Percentiles rank a stretch among this genome's conserved stretches.
phyloP scores from a whole-genome alignment of 2,797 vertebrate species.

The Leptatherina wallacei region DNA sequence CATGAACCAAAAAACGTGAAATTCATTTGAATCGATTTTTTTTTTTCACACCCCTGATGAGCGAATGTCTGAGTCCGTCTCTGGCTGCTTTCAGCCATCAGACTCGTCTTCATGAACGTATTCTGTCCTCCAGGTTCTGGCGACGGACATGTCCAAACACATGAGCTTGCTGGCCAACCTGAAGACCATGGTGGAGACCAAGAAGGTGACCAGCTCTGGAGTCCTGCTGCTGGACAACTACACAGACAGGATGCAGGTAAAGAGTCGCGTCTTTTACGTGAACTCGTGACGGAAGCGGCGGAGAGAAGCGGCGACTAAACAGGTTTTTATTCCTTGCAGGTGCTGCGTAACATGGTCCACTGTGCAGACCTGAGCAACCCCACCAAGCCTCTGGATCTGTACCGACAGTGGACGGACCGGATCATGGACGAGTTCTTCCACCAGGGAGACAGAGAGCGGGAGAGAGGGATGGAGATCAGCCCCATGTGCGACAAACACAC shows the following conservation, averaged over 20 bases:
- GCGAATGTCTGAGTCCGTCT: slow-evolving; percentile 8
- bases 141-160: slow-evolving; percentile 99
- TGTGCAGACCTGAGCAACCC: slow-evolving; percentile 98
- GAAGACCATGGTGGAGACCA: slow-evolving; percentile 99
- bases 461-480: slow-evolving; percentile 98
- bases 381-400: slow-evolving; percentile 96
- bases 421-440: slow-evolving; percentile 99
- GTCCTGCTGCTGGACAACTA: slow-evolving; percentile 97
- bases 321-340: slow-evolving; percentile 75
- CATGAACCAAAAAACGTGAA: too few relatives aligned
- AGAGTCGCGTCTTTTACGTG: neutral
- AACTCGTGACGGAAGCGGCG: neutral
- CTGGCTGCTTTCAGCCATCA: neutral
- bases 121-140: slow-evolving; percentile 87
- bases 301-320: neutral
- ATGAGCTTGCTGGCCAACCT: slow-evolving; percentile 96
- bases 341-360: slow-evolving; percentile 98
- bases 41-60: too few relatives aligned
- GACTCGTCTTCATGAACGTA: neutral
- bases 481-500: slow-evolving; percentile 99
- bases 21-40: too few relatives aligned
- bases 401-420: slow-evolving; percentile 96
- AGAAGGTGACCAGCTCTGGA: slow-evolving; percentile 98
- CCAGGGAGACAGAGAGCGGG: slow-evolving; percentile 95
- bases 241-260: slow-evolving; percentile 97